Evolutionary conservation across 2,113 vertebrate genomes (phyloP), one percentile per base, ranked within the genome.

Genomic region (Perognathus longimembris): DNA sequence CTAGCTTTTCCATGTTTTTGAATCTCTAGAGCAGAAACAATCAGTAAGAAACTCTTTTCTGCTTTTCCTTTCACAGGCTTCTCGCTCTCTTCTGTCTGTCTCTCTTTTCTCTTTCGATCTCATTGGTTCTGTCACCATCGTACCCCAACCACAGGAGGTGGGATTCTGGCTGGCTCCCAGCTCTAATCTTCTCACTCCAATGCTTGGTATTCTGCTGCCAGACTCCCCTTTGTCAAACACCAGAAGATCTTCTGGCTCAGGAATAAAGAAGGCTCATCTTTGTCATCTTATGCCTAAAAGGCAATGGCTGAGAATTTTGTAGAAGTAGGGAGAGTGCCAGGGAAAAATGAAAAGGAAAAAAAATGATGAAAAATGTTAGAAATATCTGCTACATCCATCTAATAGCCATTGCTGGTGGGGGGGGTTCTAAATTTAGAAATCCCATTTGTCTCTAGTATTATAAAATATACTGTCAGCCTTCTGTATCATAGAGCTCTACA

Each of bases 401-500:
- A 20, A n/a, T 6, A 45, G 4, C 24, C 22, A 54, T 36, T 70
- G 24, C 50, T 63, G 34, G 5, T 63, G 34, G 5, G 50, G 54
- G 17, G 10, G n/a, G 79, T 67, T 63, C 54, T 40, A 30, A 79
- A 84, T 63, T 45, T 74, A 71, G 91, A 93, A 88, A 86, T 34
- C 40, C 42, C 32, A 71, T 45, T 67, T 76, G 17, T n/a, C 90
- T 30, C 6, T 73, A 61, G 82, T 88, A 21, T 1, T 6, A 15
- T 36, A 45, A 40, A 74, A 86, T 26, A 30, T 54, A 18, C 50
- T 3, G 26, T 22, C 36, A 40, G 34, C 9, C 20, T 36, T n/a
- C 28, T 15, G 36, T 26, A 11, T 5, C 83, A 7, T 24, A 5
- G 9, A 12, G 18, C 20, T 40, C 42, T 66, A 38, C 1, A 36